Evolutionary conservation across 1,140 invertebrate species (phyloP).

Genomic region (Drosophila erecta): DNA sequence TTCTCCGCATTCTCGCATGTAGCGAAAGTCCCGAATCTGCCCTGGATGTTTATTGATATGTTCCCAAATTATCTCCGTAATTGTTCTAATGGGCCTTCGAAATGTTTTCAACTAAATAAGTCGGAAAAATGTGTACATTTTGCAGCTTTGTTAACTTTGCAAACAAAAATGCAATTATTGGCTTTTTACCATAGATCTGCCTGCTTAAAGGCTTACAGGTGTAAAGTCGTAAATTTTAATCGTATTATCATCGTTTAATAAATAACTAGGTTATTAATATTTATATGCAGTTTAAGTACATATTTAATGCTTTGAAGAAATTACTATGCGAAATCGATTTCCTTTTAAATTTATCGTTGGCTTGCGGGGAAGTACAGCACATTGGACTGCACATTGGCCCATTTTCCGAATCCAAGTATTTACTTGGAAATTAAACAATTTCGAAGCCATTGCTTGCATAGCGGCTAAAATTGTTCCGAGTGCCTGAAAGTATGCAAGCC

Average conservation of each 20-base stretch:
- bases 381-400: no score
- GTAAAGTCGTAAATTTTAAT: background rate
- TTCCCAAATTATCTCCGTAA: conserved; percentile 41
- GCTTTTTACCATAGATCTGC: no score
- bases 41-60: conserved; percentile 34
- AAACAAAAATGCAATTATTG: background rate
- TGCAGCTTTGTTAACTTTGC: background rate
- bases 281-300: no score
- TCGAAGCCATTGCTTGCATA: background rate
- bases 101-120: conserved; percentile 16
- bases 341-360: no score
- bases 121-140: background rate
- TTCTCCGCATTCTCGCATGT: conserved; percentile 1
- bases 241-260: no score
- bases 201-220: background rate
- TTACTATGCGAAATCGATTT: background rate
- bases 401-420: background rate
- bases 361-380: no score
- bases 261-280: no score
- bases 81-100: conserved; percentile 24
- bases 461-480: background rate
- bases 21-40: conserved; percentile 1
- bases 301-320: background rate
- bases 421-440: background rate
- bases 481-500: conserved; percentile 33